Evolutionary conservation across 2,888 invertebrate species (phyloP).

Genomic region (Xylophagus ater): DNA sequence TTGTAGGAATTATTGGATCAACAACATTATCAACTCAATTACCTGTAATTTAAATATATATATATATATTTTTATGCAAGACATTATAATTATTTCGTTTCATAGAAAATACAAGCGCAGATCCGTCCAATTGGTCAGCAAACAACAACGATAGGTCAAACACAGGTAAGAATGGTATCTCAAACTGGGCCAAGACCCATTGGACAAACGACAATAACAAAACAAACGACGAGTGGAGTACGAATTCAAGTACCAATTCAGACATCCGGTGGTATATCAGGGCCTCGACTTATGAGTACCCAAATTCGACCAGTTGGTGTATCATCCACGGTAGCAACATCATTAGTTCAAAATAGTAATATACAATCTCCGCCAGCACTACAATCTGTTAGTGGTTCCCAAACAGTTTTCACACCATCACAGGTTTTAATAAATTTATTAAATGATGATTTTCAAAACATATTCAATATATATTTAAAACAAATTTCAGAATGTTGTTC

Average conservation of each 20-base stretch:
- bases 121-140: slow-evolving; percentile 45
- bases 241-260: slow-evolving; percentile 31
- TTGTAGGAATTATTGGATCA: slow-evolving; percentile 48
- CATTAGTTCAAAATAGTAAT: slow-evolving; percentile 26
- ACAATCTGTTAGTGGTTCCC: slow-evolving; percentile 29
- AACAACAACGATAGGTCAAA: slow-evolving; percentile 43
- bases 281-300: slow-evolving; percentile 32
- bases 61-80: neutral
- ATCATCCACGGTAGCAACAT: slow-evolving; percentile 22
- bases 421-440: slow-evolving; percentile 10
- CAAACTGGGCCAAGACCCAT: slow-evolving; percentile 36
- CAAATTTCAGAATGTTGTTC: slow-evolving; percentile 33
- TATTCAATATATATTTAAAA: neutral
- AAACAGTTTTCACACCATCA: slow-evolving; percentile 16
- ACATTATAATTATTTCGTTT: slow-evolving; percentile 7
- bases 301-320: slow-evolving; percentile 31
- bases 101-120: slow-evolving; percentile 40
- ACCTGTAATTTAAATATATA: slow-evolving; percentile 27
- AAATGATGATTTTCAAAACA: neutral
- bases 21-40: slow-evolving; percentile 34
- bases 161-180: slow-evolving; percentile 52
- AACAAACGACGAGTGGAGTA: slow-evolving; percentile 33
- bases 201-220: slow-evolving; percentile 40
- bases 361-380: slow-evolving; percentile 33
- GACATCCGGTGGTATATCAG: slow-evolving; percentile 20